Evolutionary conservation across 2,797 vertebrate species (phyloP).

Genomic region (Anas bahamensis): DNA sequence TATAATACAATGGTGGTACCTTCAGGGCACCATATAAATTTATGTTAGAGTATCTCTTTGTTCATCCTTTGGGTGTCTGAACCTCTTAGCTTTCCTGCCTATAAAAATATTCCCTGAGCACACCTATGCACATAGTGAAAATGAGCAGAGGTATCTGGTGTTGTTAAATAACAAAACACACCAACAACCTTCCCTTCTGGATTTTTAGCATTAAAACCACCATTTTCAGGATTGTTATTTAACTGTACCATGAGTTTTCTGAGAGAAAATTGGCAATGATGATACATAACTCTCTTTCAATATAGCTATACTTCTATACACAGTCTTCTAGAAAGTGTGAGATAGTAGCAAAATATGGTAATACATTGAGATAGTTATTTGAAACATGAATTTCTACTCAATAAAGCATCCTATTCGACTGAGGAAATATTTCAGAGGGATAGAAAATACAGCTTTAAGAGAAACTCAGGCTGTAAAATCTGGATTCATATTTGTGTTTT

Average conservation of each 20-base stretch:
- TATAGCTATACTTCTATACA: neutral
- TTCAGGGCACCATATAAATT: slow-evolving; percentile 74
- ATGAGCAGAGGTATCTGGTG: neutral
- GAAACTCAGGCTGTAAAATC: neutral
- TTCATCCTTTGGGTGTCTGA: slow-evolving; percentile 74
- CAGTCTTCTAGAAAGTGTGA: neutral
- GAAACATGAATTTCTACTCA: neutral
- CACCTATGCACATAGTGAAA: neutral
- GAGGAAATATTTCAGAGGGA: neutral
- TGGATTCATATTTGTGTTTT: neutral
- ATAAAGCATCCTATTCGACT: neutral
- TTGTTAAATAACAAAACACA: slow-evolving; percentile 1
- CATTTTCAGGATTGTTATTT: neutral
- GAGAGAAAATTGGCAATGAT: neutral
- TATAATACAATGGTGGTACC: slow-evolving; percentile 63
- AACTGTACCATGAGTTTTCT: neutral
- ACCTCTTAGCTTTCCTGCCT: slow-evolving; percentile 71
- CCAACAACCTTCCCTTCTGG: neutral
- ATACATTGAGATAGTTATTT: neutral
- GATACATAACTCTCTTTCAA: neutral
- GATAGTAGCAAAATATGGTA: neutral
- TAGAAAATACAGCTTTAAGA: neutral
- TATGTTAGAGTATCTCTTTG: slow-evolving; percentile 74
- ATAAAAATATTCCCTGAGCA: slow-evolving; percentile 70
- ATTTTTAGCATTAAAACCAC: neutral